phyloP scores from a whole-genome alignment of 2,888 invertebrate genomes.

The Parnassius mnemosyne region DNA sequence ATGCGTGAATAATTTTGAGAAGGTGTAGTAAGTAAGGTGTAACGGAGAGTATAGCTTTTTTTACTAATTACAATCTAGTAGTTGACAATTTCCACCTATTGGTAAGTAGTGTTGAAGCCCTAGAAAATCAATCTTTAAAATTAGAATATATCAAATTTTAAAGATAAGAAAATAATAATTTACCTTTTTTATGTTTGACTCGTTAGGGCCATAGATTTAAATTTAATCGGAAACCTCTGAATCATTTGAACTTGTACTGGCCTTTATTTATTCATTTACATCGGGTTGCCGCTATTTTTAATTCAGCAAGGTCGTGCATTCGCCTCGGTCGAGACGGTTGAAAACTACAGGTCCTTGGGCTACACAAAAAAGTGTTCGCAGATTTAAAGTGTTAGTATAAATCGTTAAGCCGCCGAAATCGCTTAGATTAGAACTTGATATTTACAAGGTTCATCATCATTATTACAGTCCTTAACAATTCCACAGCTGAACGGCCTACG shows the following conservation, averaged over 20 bases:
- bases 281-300: constrained; percentile 37
- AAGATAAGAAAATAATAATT: no score
- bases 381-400: neutral
- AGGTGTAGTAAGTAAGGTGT: constrained; percentile 1
- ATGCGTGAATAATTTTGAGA: constrained; percentile 1
- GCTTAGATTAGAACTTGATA: no score
- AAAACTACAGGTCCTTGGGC: neutral
- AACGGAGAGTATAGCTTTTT: no score
- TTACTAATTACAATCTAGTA: no score
- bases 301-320: constrained; percentile 51
- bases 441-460: no score
- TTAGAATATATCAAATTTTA: no score
- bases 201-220: neutral
- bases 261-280: constrained; percentile 29
- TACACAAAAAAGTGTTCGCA: neutral
- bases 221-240: constrained; percentile 13
- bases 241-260: constrained; percentile 17
- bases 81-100: no score
- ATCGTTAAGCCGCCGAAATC: neutral
- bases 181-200: no score
- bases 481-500: no score
- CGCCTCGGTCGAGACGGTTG: constrained; percentile 37
- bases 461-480: no score
- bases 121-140: no score
- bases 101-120: no score